Evolutionary conservation across 2,888 invertebrate genomes (phyloP).

Genomic region (Meta bourneti): DNA sequence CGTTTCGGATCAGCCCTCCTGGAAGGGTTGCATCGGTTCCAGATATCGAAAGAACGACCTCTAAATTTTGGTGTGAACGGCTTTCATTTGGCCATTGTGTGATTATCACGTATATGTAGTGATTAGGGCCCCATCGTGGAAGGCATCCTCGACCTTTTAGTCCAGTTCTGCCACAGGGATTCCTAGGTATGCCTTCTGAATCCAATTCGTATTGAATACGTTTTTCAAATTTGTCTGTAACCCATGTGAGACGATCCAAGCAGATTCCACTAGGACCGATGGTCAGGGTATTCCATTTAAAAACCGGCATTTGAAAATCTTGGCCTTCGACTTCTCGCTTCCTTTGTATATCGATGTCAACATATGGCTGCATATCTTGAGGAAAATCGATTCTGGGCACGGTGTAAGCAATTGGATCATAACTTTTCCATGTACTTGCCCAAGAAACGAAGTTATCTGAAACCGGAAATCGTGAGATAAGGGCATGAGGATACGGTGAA

Average conservation of each 20-base stretch:
- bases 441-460: conserved; percentile 61
- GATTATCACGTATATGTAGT: conserved; percentile 79
- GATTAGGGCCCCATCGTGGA: conserved; percentile 81
- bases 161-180: conserved; percentile 80
- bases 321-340: conserved; percentile 34
- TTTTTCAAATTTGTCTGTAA: conserved; percentile 11
- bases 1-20: conserved; percentile 25
- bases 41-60: conserved; percentile 30
- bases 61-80: conserved; percentile 10
- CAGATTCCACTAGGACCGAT: conserved; percentile 29
- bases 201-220: conserved; percentile 49
- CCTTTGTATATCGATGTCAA: conserved; percentile 56
- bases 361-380: background rate
- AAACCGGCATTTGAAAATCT: conserved; percentile 49
- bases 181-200: conserved; percentile 78
- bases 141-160: conserved; percentile 80
- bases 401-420: conserved; percentile 60
- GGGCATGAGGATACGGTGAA: conserved; percentile 52
- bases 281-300: conserved; percentile 43
- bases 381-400: conserved; percentile 34
- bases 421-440: conserved; percentile 44
- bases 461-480: conserved; percentile 51
- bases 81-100: conserved; percentile 78
- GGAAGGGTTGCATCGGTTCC: conserved; percentile 14
- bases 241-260: conserved; percentile 59